Evolutionary conservation across 2,797 vertebrate genomes (phyloP).

Genomic region (Gallinago nigripennis): DNA sequence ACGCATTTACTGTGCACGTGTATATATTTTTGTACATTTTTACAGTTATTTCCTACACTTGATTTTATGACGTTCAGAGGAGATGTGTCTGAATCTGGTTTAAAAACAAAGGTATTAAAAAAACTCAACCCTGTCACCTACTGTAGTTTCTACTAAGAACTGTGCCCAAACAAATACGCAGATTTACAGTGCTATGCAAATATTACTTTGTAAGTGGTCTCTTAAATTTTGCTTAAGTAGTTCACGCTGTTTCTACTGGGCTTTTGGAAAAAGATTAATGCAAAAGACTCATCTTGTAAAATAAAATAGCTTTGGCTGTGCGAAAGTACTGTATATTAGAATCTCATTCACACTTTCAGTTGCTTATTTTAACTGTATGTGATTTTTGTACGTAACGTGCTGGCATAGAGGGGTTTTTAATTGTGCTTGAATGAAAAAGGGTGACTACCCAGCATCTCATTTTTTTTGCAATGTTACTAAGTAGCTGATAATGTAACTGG

Average conservation of each 20-base stretch:
- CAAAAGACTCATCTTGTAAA: constrained; percentile 39
- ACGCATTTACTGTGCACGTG: constrained; percentile 45
- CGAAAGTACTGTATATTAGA: constrained; percentile 41
- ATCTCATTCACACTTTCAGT: neutral
- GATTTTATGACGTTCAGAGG: constrained; percentile 20
- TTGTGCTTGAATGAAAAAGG: neutral
- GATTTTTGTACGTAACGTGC: neutral
- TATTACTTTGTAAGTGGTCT: constrained; percentile 26
- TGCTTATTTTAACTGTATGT: neutral
- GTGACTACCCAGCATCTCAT: neutral
- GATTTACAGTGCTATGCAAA: constrained; percentile 41
- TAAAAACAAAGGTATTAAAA: constrained; percentile 7
- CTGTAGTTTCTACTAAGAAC: constrained; percentile 10
- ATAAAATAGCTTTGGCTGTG: constrained; percentile 69
- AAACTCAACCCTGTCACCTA: neutral
- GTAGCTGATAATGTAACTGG: neutral
- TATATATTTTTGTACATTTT: constrained; percentile 75
- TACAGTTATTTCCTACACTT: constrained; percentile 71
- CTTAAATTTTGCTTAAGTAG: constrained; percentile 12
- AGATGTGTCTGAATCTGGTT: neutral
- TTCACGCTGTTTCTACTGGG: neutral
- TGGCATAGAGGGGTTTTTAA: neutral
- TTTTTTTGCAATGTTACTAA: neutral
- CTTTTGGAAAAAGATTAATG: constrained; percentile 18
- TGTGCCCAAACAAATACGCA: neutral